Conservation (phyloP, 2,888 invertebrate species). For the Drosophila anceps region DNA sequence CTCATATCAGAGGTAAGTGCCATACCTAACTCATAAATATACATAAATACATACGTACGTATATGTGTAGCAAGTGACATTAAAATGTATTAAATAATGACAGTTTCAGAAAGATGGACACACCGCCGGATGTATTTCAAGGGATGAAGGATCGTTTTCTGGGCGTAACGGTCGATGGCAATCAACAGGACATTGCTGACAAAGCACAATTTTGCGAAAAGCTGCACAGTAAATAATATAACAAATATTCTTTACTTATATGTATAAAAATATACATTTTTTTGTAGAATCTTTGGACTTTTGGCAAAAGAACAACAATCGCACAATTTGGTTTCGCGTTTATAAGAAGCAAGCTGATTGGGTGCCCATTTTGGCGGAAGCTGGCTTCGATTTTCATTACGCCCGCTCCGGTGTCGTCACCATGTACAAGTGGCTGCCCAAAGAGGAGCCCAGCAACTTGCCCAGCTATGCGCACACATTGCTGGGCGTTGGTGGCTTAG, state of each 20-base stretch:
- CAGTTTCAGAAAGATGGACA: conserved; percentile 70
- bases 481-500: conserved; percentile 94
- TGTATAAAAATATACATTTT: background rate
- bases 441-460: conserved; percentile 87
- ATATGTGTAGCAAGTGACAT: background rate
- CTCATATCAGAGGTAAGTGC: conserved; percentile 32
- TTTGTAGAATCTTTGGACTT: conserved; percentile 88
- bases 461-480: conserved; percentile 92
- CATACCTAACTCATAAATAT: background rate
- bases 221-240: conserved; percentile 38
- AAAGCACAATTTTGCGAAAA: conserved; percentile 86
- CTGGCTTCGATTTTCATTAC: conserved; percentile 95
- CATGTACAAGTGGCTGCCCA: conserved; percentile 93
- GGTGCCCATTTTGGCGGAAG: conserved; percentile 91
- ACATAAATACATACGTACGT: background rate
- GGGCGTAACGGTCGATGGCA: conserved; percentile 89
- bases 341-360: conserved; percentile 89
- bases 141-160: conserved; percentile 89
- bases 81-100: background rate
- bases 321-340: conserved; percentile 94
- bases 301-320: conserved; percentile 89
- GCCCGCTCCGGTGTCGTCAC: conserved; percentile 92
- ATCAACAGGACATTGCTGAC: conserved; percentile 83
- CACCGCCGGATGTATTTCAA: conserved; percentile 84
- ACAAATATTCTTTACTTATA: background rate